These are phyloP conservation scores for Drosophila kambysellisi DNA, from an alignment of 2,888 invertebrate species.

Conservation along the genomic window DNA sequence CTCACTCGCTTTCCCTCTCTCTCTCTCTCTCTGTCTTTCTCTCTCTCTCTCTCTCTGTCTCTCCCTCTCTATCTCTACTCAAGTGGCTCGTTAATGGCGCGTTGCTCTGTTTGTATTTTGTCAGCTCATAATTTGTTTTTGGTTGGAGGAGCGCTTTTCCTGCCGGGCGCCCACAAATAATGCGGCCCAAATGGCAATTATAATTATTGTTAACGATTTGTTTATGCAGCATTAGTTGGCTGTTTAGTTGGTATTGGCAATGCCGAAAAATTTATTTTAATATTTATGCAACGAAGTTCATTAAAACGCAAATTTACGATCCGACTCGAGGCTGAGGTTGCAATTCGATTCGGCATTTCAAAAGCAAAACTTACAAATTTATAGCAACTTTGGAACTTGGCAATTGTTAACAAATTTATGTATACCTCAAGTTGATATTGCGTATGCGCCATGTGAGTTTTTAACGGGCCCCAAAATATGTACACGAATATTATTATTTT, in stretches of 20 bases:
- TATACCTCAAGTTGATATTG: conserved; percentile 59
- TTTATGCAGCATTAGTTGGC: conserved; percentile 70
- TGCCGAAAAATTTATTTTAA: conserved; percentile 78
- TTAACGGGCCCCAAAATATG: conserved; percentile 32
- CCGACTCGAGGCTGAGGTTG: conserved; percentile 67
- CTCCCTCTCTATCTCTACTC: conserved; percentile 4
- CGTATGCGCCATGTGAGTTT: conserved; percentile 69
- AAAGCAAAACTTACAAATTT: conserved; percentile 71
- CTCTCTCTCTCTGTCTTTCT: not conserved
- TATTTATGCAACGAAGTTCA: conserved; percentile 79
- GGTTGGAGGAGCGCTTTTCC: conserved; percentile 65
- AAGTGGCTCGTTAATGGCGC: conserved; percentile 19
- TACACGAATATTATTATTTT: conserved; percentile 21
- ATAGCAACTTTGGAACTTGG: conserved; percentile 64
- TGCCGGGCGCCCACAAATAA: conserved; percentile 72
- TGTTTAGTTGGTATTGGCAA: conserved; percentile 73
- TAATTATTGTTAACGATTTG: conserved; percentile 80
- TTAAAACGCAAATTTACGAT: conserved; percentile 72
- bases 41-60: no score
- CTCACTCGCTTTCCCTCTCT: not conserved
- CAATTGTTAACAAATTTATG: conserved; percentile 75
- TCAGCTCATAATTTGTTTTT: conserved; percentile 72
- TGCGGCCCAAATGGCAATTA: conserved; percentile 74
- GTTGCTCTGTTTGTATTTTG: conserved; percentile 72
- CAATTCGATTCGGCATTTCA: conserved; percentile 69